phyloP scores from a whole-genome alignment of 2,888 invertebrate genomes.

The Stomorhina lunata region DNA sequence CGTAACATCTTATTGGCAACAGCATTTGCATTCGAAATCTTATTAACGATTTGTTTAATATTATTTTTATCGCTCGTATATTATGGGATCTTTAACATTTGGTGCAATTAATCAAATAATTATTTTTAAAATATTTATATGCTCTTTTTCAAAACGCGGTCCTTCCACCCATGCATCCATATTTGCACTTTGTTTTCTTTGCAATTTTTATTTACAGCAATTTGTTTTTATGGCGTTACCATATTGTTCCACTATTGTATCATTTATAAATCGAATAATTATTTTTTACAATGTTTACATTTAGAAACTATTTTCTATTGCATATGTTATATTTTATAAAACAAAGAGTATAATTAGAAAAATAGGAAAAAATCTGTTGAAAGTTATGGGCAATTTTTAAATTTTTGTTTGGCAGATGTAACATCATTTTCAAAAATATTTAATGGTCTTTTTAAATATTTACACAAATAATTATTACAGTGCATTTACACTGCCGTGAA shows the following conservation, averaged over 20 bases:
- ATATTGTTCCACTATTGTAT: conserved; percentile 10
- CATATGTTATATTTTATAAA: conserved; percentile 18
- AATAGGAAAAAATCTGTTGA: neutral
- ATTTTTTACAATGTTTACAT: conserved; percentile 35
- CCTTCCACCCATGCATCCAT: neutral
- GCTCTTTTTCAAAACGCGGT: neutral
- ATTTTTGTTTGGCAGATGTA: conserved; percentile 22
- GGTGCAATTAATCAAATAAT: conserved; percentile 44
- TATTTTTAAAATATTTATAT: neutral
- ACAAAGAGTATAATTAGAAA: conserved; percentile 16
- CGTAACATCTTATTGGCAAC: neutral
- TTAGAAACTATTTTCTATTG: conserved; percentile 7
- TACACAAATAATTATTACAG: too few species aligned
- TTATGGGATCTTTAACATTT: conserved; percentile 45
- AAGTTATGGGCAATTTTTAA: neutral
- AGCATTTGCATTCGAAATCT: conserved; percentile 6
- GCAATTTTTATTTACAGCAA: neutral
- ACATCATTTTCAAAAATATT: conserved; percentile 1
- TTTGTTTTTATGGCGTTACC: conserved; percentile 2
- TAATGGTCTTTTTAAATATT: neutral
- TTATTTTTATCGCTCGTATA: neutral
- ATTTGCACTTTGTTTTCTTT: neutral
- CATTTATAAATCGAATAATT: conserved; percentile 14
- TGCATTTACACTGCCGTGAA: too few species aligned
- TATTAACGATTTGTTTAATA: neutral